Base-by-base conservation (phyloP, 2,113 vertebrate genomes). In the Vireo altiloquus region DNA sequence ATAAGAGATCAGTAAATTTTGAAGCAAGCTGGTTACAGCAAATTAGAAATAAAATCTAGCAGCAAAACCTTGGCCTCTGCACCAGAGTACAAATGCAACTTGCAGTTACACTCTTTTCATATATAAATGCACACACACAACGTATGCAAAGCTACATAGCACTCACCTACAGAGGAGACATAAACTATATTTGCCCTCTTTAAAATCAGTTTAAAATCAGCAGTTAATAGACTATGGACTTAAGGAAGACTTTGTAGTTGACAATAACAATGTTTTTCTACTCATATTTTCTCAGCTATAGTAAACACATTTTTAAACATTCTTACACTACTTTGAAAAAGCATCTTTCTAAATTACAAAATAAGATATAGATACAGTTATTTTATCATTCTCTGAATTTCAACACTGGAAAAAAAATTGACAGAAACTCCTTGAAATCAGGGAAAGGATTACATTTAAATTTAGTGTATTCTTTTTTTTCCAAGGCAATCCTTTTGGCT, bases 121-220 rank as follows among this genome's bases (percentile, higher is more conserved):
- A 19, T 7, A 50, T 7, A 61, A 19, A 33, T 6, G 24, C 0
- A 53, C 42, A 44, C 4, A 60, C 2, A 20, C 0, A n/a, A n/a
- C n/a, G n/a, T 4, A 25, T 3, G 12, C 18, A 50, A 52, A 70
- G 28, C 54, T 80, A 76, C 11, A 40, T 5, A 61, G 33, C 9
- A 40, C 16, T 33, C 50, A 57, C 15, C 30, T 47, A n/a, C 8
- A 59, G 21, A 56, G 7, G 13, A 77, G 23, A 57, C 7, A 35
- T 31, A 35, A 42, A n/a, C 8, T 27, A 5, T 64, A 22, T 24
- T 74, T 70, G 24, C 33, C 39, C 65, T 79, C 37, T 83, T 83
- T 39, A 50, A 79, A 59, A 4, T 52, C 13, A 25, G 7, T 81
- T 85, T 53, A 49, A 60, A 80, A 56, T 65, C 57, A 80, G n/a